Evolutionary conservation across 2,113 vertebrate species (phyloP).

Genomic region (Micromys minutus): DNA sequence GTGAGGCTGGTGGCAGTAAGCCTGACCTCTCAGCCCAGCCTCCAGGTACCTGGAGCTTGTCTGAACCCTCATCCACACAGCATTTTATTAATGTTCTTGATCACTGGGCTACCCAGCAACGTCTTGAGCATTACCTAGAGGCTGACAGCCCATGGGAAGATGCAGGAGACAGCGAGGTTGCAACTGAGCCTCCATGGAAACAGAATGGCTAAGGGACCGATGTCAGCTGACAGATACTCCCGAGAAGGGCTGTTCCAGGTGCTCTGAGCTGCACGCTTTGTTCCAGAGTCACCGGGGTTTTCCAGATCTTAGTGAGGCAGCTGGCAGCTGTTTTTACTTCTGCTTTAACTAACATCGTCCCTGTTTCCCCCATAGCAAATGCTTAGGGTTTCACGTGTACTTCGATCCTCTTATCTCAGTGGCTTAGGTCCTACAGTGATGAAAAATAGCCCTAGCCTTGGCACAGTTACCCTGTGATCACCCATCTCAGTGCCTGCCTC

Average conservation of each 20-base stretch:
- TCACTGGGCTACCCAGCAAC: neutral
- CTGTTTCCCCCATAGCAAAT: neutral
- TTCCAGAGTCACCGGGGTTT: neutral
- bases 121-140: neutral
- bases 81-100: neutral
- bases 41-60: fast-evolving
- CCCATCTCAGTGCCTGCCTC: fast-evolving
- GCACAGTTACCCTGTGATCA: neutral
- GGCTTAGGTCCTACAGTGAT: neutral
- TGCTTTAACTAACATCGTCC: too few relatives aligned
- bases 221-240: fast-evolving
- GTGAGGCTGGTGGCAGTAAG: neutral
- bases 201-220: fast-evolving
- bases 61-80: fast-evolving
- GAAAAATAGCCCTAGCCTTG: neutral
- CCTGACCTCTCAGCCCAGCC: neutral
- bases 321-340: fast-evolving
- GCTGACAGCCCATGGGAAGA: neutral
- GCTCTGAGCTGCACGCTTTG: fast-evolving
- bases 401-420: neutral
- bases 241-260: neutral
- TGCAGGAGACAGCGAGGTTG: neutral
- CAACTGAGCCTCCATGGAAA: fast-evolving
- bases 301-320: fast-evolving
- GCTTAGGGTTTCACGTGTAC: neutral